phyloP scores from a whole-genome alignment of 2,888 invertebrate species.

The Marasmarcha lunaedactyla region DNA sequence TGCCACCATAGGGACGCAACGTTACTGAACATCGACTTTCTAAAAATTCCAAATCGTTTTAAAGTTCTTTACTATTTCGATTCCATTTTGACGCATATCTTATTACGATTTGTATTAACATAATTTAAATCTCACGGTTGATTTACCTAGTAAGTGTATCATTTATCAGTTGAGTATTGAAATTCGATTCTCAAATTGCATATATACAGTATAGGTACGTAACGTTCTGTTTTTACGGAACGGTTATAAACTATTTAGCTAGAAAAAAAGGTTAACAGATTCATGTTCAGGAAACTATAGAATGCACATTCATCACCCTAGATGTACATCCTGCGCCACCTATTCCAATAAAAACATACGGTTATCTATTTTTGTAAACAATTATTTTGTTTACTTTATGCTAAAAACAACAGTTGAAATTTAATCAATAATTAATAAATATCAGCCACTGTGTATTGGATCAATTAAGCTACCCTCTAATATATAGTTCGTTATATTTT shows the following conservation, averaged over 20 bases:
- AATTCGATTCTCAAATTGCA: not conserved
- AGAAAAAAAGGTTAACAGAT: slow-evolving; percentile 16
- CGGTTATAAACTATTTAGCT: slow-evolving; percentile 11
- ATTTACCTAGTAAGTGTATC: not conserved
- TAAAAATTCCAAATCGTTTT: slow-evolving; percentile 51
- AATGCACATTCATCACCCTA: slow-evolving; percentile 35
- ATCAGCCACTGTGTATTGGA: too few relatives aligned
- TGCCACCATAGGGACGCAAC: slow-evolving; percentile 54
- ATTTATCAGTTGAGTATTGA: not conserved
- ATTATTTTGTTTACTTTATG: too few relatives aligned
- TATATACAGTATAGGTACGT: too few relatives aligned
- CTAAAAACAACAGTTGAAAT: too few relatives aligned
- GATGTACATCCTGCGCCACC: slow-evolving; percentile 47
- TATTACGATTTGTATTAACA: too few relatives aligned
- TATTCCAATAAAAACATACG: slow-evolving; percentile 49
- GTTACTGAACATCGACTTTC: slow-evolving; percentile 59
- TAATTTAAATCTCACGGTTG: not conserved
- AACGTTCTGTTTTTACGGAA: not conserved
- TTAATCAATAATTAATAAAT: too few relatives aligned
- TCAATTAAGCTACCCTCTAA: too few relatives aligned
- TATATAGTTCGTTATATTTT: too few relatives aligned
- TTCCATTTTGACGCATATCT: slow-evolving; percentile 31
- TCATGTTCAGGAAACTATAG: slow-evolving; percentile 25
- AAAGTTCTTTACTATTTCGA: slow-evolving; percentile 31
- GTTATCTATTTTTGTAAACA: too few relatives aligned